Conservation (phyloP, 2,113 vertebrate genomes). For the Origma solitaria region DNA sequence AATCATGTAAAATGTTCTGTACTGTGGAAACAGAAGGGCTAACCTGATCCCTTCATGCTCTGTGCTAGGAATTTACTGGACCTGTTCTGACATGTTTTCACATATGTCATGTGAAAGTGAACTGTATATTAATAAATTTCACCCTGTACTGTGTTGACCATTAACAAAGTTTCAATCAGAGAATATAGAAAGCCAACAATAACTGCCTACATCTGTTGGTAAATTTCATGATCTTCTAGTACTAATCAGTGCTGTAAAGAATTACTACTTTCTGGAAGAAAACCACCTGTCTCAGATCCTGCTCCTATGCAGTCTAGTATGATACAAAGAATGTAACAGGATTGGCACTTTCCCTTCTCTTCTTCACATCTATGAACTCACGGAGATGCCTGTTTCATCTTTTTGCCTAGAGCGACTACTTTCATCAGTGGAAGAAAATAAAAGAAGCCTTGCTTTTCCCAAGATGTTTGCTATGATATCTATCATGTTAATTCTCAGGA, state of each 20-base stretch:
- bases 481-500: not conserved
- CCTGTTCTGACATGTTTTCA: not conserved
- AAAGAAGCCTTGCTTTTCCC: not conserved
- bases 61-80: not conserved
- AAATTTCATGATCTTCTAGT: not conserved
- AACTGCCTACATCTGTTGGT: not conserved
- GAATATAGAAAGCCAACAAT: not conserved
- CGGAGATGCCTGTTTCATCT: not conserved
- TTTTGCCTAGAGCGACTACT: not conserved
- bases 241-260: not conserved
- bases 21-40: not conserved
- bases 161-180: not conserved
- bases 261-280: not conserved
- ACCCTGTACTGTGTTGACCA: not conserved
- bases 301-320: fast-evolving
- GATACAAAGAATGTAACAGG: not conserved
- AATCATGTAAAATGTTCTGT: not conserved
- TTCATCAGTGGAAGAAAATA: not conserved
- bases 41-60: not conserved
- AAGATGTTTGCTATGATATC: not conserved
- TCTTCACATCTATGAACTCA: not conserved
- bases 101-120: not conserved
- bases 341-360: not conserved
- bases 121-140: not conserved
- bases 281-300: not conserved